Conservation (phyloP, 2,113 vertebrate genomes). For the Eira barbara region DNA sequence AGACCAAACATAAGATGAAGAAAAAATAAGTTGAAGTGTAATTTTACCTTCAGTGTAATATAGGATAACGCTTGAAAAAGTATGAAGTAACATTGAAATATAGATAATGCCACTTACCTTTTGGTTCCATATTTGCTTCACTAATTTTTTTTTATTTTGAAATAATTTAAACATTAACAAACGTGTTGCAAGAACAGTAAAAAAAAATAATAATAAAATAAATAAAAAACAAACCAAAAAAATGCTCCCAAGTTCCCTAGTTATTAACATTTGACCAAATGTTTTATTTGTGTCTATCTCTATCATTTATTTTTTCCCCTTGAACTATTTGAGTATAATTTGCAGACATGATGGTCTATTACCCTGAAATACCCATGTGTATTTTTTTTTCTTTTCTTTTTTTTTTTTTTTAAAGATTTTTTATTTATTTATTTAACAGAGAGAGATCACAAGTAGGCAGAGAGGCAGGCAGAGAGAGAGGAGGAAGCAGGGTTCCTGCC, state of each 20-base stretch:
- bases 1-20: background rate
- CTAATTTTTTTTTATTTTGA: background rate
- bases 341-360: background rate
- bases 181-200: background rate
- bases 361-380: background rate
- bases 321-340: background rate
- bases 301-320: background rate
- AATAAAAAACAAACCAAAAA: background rate
- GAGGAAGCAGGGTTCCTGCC: too few species aligned
- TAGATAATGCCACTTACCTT: background rate
- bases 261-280: background rate
- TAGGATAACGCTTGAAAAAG: background rate
- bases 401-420: too few species aligned
- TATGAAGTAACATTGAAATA: background rate
- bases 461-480: too few species aligned
- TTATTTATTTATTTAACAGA: too few species aligned
- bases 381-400: too few species aligned
- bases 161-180: constrained; percentile 19
- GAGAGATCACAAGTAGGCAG: too few species aligned
- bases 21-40: background rate
- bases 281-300: background rate
- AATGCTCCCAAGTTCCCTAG: background rate
- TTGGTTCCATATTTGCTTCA: background rate
- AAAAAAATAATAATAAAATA: background rate
- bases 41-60: background rate